A percentile compares a stretch with the other conserved stretches of the same genome.
These are phyloP conservation scores for Monomorium pharaonis DNA, from an alignment of 1,140 invertebrate genomes.

Conservation along the genomic window DNA sequence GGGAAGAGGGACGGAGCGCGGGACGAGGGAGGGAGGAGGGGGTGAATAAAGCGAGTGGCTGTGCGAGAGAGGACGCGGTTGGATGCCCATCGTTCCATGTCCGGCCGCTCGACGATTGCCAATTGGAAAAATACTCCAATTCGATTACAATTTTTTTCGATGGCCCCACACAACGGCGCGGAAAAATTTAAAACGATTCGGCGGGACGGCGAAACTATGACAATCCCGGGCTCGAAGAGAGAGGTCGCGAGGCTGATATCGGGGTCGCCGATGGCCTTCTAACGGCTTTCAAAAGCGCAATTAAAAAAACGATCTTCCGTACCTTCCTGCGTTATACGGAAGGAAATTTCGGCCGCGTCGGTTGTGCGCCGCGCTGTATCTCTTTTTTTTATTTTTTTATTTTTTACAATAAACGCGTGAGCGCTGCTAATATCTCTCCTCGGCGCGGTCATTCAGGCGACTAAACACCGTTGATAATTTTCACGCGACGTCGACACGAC, in stretches of 20 bases:
- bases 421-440: neutral
- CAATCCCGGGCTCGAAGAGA: neutral
- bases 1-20: neutral
- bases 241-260: slow-evolving; percentile 64
- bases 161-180: slow-evolving; percentile 62
- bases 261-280: slow-evolving; percentile 65
- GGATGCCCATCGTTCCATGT: slow-evolving; percentile 65
- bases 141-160: slow-evolving; percentile 76
- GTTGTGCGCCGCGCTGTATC: neutral
- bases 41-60: slow-evolving; percentile 41
- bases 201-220: slow-evolving; percentile 14
- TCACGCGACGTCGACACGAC: neutral
- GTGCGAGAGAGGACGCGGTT: slow-evolving; percentile 42
- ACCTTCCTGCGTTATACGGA: slow-evolving; percentile 64
- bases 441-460: neutral
- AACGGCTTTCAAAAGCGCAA: slow-evolving; percentile 71
- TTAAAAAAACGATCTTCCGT: slow-evolving; percentile 72
- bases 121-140: slow-evolving; percentile 77
- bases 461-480: neutral
- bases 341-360: slow-evolving; percentile 57
- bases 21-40: neutral
- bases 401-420: slow-evolving; percentile 9
- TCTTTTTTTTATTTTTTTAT: neutral
- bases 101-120: slow-evolving; percentile 73
- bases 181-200: slow-evolving; percentile 70